Evolutionary conservation across 2,797 vertebrate species (phyloP).

Genomic region (Scolopax bukidnonensis): DNA sequence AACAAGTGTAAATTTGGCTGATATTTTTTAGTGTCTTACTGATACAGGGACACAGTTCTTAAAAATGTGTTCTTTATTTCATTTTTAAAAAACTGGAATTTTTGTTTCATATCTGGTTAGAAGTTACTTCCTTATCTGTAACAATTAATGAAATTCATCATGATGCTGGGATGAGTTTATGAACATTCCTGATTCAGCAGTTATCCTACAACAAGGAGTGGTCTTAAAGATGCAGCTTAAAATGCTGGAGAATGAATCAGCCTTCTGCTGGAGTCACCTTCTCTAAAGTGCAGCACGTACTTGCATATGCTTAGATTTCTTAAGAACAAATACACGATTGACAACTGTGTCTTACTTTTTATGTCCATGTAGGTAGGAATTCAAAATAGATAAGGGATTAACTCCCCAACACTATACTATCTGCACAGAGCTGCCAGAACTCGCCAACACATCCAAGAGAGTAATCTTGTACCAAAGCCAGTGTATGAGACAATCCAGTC

Average conservation of each 20-base stretch:
- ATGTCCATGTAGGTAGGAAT: not conserved
- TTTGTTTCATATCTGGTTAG: not conserved
- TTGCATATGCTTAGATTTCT: not conserved
- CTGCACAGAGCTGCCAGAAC: not conserved
- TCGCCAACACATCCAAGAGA: not conserved
- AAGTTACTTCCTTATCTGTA: not conserved
- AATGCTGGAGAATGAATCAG: not conserved
- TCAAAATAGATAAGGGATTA: not conserved
- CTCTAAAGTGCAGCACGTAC: not conserved
- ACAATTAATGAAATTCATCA: not conserved
- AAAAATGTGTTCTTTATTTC: not conserved
- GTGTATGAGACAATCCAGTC: not conserved
- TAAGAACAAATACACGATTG: not conserved
- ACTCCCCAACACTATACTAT: not conserved
- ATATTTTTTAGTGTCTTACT: not conserved
- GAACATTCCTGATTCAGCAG: not conserved
- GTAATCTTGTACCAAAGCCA: not conserved
- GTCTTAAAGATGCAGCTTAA: not conserved
- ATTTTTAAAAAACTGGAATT: not conserved
- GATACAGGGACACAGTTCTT: not conserved
- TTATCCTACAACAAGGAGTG: not conserved
- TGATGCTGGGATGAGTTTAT: not conserved
- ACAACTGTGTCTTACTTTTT: not conserved
- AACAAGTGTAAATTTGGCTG: not conserved
- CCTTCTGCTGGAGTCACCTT: not conserved